phyloP scores from a whole-genome alignment of 2,888 invertebrate species.

The Eilema depressum region DNA sequence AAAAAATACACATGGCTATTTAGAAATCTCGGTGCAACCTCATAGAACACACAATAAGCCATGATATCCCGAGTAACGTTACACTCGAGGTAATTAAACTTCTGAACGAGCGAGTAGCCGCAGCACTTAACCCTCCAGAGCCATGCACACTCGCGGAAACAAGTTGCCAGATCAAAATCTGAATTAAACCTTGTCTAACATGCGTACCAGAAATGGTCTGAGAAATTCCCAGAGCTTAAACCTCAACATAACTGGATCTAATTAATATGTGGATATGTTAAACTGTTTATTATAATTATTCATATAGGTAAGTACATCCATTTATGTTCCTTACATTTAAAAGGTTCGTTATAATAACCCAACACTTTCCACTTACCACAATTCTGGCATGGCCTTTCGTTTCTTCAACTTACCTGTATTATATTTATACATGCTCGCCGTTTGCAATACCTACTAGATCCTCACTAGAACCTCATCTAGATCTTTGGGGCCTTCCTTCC shows the following conservation, averaged over 20 bases:
- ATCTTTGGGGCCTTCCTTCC: too few species aligned
- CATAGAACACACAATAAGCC: background rate
- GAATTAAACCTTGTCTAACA: constrained; percentile 17
- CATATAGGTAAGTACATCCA: too few species aligned
- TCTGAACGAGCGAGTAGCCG: constrained; percentile 8
- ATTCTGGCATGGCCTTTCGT: too few species aligned
- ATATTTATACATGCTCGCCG: too few species aligned
- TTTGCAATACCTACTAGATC: too few species aligned
- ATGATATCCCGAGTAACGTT: constrained; percentile 2
- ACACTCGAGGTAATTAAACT: constrained; percentile 8
- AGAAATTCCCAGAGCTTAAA: constrained; percentile 8
- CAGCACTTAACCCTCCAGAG: constrained; percentile 11
- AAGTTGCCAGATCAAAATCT: constrained; percentile 19
- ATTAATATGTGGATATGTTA: constrained; percentile 3
- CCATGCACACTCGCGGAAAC: constrained; percentile 6
- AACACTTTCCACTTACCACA: background rate
- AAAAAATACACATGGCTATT: background rate
- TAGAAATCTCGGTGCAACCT: background rate
- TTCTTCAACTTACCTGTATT: too few species aligned
- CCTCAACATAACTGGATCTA: background rate
- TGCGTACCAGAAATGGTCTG: background rate
- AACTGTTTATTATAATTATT: background rate
- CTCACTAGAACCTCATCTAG: too few species aligned
- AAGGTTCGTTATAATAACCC: too few species aligned
- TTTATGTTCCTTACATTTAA: too few species aligned